Base-by-base conservation (phyloP, 2,888 invertebrate species). In the Ennomos fuscantarius region DNA sequence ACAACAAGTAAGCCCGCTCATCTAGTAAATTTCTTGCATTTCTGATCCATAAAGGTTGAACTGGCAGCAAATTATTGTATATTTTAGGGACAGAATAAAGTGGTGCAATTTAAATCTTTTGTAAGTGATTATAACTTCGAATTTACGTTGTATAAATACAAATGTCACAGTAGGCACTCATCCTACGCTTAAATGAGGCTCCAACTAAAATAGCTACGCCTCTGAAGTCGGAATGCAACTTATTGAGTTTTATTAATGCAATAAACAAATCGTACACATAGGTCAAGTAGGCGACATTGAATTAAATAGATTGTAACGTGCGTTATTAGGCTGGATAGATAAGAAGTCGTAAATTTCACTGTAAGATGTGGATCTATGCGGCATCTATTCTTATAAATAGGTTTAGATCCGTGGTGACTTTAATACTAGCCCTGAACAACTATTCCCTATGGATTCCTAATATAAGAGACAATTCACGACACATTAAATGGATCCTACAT, bases 211-310 rank as follows among this genome's bases (percentile, higher is more conserved):
- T 3, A 15, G 3, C 24, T 35, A 40, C 34, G 12, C 33, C 8
- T 9, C 31, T 41, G n/a, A 35, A n/a, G n/a, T n/a, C n/a, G n/a
- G n/a, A n/a, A 47, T 54, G 54, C 42, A 54, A 13, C 42, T 13
- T 35, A 41, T 54, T 54, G 54, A 54, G 46, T 47, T 47, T 37
- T 54, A 54, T 54, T 55, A 48, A 56, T 53, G 51, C 56, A 59
- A 35, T 59, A 48, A 35, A 51, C 33, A 41, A 49, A 42, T 48
- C 45, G 41, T 24, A 13, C 39, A 33, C 47, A 46, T 39, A 44
- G 57, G 61, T 56, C 51, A 33, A 37, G 12, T 50, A 37, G 41
- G 41, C 52, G 62, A 51, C 60, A 63, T 66, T 40, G 49, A 58
- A 55, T 60, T 39, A 52, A 55, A 55, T 59, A 57, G 48, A 51